Percentiles rank a stretch among this genome's conserved stretches.
Evolutionary conservation across 2,113 vertebrate genomes (phyloP).

Genomic region (Gorsachius goisagi): DNA sequence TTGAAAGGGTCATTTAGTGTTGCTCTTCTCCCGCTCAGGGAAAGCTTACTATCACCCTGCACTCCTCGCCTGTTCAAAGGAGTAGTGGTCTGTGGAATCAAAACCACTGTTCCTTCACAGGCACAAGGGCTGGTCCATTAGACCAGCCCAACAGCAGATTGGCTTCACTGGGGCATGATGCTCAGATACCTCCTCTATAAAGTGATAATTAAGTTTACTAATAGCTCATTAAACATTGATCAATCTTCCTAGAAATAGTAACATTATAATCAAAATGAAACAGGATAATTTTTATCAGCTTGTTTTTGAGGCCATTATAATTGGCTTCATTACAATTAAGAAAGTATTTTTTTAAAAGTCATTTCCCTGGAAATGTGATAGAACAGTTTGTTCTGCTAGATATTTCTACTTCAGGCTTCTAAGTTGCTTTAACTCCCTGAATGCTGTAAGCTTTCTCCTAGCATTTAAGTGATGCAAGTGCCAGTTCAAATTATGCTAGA

Average conservation of each 20-base stretch:
- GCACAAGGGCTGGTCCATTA: background rate
- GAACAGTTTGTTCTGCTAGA: conserved; percentile 59
- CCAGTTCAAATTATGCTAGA: conserved; percentile 54
- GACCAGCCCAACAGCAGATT: background rate
- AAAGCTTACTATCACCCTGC: background rate
- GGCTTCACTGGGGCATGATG: background rate
- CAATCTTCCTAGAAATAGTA: conserved; percentile 59
- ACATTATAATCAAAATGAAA: conserved; percentile 44
- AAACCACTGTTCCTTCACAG: background rate
- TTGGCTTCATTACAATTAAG: conserved; percentile 65
- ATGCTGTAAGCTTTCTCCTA: conserved; percentile 13
- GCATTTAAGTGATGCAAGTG: background rate
- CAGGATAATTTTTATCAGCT: conserved; percentile 25
- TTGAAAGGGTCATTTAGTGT: background rate
- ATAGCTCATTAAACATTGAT: conserved; percentile 59
- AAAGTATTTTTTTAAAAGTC: conserved; percentile 55
- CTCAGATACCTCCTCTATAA: background rate
- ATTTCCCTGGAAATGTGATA: conserved; percentile 64
- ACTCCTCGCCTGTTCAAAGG: background rate
- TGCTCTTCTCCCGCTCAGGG: background rate
- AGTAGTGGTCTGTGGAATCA: background rate
- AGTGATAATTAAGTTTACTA: conserved; percentile 58
- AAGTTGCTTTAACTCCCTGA: conserved; percentile 41
- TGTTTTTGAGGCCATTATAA: conserved; percentile 55
- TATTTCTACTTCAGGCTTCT: conserved; percentile 37